A percentile compares a stretch with the other conserved stretches of the same genome.
Evolutionary conservation across 2,113 vertebrate species (phyloP).

Genomic region (Chinchilla lanigera): DNA sequence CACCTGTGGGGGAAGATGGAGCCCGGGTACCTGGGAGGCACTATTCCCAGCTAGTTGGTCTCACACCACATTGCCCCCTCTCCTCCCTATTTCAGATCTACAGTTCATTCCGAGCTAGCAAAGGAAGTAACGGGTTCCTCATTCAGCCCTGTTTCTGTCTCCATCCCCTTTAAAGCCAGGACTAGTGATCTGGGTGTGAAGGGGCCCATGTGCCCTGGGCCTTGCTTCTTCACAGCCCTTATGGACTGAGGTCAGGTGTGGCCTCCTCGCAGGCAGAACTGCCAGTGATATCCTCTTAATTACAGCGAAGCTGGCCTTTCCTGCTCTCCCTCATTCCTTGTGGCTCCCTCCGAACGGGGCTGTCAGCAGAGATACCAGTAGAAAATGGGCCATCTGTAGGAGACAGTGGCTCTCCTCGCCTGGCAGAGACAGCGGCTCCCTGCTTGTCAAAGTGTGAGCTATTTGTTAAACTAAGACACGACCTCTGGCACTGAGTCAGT

Average conservation of each 20-base stretch:
- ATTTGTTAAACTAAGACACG: neutral
- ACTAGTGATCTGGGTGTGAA: neutral
- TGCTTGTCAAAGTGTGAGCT: neutral
- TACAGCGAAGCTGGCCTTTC: neutral
- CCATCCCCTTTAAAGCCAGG: neutral
- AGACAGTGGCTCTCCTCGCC: neutral
- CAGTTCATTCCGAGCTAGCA: neutral
- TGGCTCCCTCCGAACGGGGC: slow-evolving; percentile 25
- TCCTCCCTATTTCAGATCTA: neutral
- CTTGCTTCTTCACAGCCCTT: neutral
- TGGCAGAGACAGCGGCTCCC: neutral
- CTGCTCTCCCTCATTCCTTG: neutral
- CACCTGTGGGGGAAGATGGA: neutral
- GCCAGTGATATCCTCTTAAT: slow-evolving; percentile 52
- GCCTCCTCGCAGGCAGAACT: neutral
- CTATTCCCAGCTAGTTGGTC: accelerated
- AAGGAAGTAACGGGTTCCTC: neutral
- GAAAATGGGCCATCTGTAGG: neutral
- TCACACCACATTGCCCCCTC: neutral
- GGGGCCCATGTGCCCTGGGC: neutral
- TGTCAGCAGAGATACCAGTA: neutral
- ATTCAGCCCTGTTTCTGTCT: neutral
- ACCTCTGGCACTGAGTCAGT: neutral
- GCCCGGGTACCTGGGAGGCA: too few species aligned
- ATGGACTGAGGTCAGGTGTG: neutral